phyloP scores from a whole-genome alignment of 2,797 vertebrate genomes.

The Eurystomus glaucurus region DNA sequence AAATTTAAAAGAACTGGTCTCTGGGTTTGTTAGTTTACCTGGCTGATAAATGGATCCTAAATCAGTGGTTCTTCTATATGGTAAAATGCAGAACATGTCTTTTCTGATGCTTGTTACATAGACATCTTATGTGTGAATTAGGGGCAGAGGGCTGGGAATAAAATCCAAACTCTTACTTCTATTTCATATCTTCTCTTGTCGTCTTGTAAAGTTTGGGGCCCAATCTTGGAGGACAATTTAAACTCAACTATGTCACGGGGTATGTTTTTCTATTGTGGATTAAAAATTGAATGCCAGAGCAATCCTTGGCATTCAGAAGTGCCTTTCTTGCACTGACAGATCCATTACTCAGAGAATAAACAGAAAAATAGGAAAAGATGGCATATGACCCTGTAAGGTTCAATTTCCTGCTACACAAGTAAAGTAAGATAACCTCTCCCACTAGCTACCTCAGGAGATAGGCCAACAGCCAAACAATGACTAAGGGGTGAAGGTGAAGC shows the following conservation, averaged over 20 bases:
- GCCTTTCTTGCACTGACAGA: neutral
- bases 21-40: neutral
- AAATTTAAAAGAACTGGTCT: neutral
- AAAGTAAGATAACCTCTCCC: neutral
- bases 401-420: neutral
- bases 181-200: neutral
- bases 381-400: neutral
- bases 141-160: neutral
- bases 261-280: neutral
- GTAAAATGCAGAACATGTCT: neutral
- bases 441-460: neutral
- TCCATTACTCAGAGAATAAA: neutral
- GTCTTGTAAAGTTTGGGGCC: neutral
- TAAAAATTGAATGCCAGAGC: neutral
- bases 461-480: neutral
- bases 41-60: neutral
- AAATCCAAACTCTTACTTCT: neutral
- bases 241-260: neutral
- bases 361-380: neutral
- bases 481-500: neutral
- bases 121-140: neutral
- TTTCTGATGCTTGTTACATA: neutral
- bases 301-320: neutral
- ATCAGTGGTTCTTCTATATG: neutral
- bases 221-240: neutral